These are phyloP conservation scores for Eurytoma adleriae DNA, from an alignment of 2,888 invertebrate genomes.

Conservation along the genomic window DNA sequence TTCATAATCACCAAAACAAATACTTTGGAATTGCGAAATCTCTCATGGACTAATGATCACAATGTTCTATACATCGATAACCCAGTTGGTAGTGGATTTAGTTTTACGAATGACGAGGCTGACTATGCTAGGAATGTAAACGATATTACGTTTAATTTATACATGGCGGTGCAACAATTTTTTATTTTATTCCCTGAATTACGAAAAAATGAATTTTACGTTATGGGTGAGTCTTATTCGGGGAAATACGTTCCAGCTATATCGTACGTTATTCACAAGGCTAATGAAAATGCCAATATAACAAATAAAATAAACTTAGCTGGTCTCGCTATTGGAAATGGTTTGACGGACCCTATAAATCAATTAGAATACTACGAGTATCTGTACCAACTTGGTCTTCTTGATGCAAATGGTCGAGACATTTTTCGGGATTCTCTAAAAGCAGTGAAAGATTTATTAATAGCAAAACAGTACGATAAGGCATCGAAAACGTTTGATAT, in stretches of 20 bases:
- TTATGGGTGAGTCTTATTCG: constrained; percentile 93
- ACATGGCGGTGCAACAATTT: constrained; percentile 87
- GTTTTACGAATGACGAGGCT: constrained; percentile 86
- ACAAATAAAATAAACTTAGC: constrained; percentile 82
- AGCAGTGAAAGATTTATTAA: too few relatives aligned
- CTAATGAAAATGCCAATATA: constrained; percentile 78
- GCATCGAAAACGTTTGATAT: too few relatives aligned
- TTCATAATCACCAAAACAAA: constrained; percentile 78
- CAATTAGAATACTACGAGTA: constrained; percentile 88
- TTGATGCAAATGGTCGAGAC: constrained; percentile 81
- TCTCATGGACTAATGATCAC: constrained; percentile 88
- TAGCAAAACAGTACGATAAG: not conserved
- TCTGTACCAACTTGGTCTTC: constrained; percentile 86
- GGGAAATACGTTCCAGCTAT: constrained; percentile 89
- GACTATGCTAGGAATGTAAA: constrained; percentile 90
- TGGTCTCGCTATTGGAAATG: constrained; percentile 88
- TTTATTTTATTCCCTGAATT: constrained; percentile 89
- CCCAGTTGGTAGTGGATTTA: constrained; percentile 95
- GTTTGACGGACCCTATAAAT: constrained; percentile 86
- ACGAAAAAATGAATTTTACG: constrained; percentile 86
- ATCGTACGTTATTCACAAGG: constrained; percentile 84
- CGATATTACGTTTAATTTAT: constrained; percentile 88
- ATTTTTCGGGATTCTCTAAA: too few relatives aligned
- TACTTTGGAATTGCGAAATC: constrained; percentile 81
- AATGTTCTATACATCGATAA: constrained; percentile 93